Base-by-base conservation (phyloP, 2,113 vertebrate species). In the Isurus oxyrinchus region DNA sequence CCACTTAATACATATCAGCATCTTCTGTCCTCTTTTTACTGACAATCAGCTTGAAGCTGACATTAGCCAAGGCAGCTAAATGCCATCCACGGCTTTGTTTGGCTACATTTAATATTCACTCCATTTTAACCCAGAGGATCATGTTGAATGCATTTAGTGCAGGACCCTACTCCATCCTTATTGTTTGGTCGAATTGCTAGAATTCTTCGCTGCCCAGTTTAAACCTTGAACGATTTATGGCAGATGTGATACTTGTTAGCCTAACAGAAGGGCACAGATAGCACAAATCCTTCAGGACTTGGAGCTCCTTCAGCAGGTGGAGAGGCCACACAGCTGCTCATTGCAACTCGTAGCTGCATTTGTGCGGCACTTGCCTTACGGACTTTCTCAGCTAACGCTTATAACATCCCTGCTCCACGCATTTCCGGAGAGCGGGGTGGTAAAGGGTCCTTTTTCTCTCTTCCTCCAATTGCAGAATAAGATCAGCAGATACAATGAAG, bases 241-340 rank as follows among this genome's bases (percentile, higher is more conserved):
- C 94, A 95, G 94, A 95, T 95, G 63, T 53, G 66, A 76, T 95
- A 72, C 67, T 72, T 95, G 66, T 95, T 95, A 72, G 40, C 94
- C 94, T 31, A 53, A 72, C 94, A 95, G 94, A 95, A 95, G 94
- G 94, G 67, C 94, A 72, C 4, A 67, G 94, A 72, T 72, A 72
- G 53, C 88, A 91, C 67, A 95, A 95, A 95, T 76, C 94, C 67
- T 95, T 95, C 94, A 55, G 94, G 66, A 49, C 67, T 95, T 95
- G 67, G 66, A 72, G 94, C 76, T 55, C 44, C 44, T 55, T 53
- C 31, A 95, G 55, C 94, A 95, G 94, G 94, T 76, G 66, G 23
- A 76, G 76, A 53, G 94, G 44, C 94, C 40, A 95, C 40, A 55
- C 67, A 95, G 93, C 63, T 69, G 93, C 27, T 95, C 40, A 19